These are phyloP conservation scores for Megaustenia siamemsis DNA, from an alignment of 2,888 invertebrate genomes.

Conservation along the genomic window DNA sequence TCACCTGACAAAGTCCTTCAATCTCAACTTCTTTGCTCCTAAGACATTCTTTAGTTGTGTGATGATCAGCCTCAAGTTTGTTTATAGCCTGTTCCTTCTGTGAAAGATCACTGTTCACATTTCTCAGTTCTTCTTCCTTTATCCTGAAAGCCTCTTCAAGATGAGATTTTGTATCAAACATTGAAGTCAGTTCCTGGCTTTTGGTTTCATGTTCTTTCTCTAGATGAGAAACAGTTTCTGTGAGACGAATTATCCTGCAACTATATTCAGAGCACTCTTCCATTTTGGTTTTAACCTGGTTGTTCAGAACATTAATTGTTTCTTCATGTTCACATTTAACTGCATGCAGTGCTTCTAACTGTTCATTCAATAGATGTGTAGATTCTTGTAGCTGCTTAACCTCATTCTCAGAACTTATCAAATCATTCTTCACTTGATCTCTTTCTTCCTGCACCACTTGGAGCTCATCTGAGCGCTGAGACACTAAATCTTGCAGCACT, in stretches of 20 bases:
- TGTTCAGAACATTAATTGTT: not conserved
- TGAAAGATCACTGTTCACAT: constrained; percentile 19
- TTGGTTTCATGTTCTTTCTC: not conserved
- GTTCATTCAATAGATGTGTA: not conserved
- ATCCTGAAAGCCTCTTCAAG: constrained; percentile 31
- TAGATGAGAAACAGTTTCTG: not conserved
- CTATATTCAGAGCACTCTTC: not conserved
- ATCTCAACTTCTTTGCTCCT: not conserved
- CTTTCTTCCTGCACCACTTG: not conserved
- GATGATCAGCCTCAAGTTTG: not conserved
- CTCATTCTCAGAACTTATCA: not conserved
- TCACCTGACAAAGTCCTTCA: not conserved
- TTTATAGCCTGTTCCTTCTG: not conserved
- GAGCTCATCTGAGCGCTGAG: constrained; percentile 6
- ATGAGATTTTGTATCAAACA: constrained; percentile 20
- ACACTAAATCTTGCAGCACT: not conserved
- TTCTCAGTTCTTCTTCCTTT: constrained; percentile 32
- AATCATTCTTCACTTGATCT: not conserved
- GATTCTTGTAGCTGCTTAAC: not conserved
- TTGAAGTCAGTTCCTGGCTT: not conserved
- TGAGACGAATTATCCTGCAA: not conserved
- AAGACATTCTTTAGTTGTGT: not conserved
- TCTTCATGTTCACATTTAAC: constrained; percentile 7
- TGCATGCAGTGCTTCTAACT: not conserved
- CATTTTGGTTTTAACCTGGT: not conserved